Percentiles rank a stretch among this genome's conserved stretches.
Evolutionary conservation across 2,113 vertebrate genomes (phyloP).

Genomic region (Dasyornis broadbenti): DNA sequence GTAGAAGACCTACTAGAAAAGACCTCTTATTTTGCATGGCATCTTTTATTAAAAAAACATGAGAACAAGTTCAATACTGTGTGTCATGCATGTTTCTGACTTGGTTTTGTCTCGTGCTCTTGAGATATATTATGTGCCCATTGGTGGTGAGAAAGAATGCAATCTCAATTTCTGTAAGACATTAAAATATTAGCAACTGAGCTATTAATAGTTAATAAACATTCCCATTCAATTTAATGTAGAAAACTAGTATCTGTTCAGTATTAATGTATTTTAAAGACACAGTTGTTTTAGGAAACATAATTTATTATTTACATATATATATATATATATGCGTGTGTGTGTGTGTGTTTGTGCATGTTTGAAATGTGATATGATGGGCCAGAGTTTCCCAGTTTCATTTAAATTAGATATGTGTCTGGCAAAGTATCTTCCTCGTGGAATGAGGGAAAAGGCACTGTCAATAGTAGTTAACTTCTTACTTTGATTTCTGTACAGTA

Average conservation of each 20-base stretch:
- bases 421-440: not conserved
- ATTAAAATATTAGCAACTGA: not conserved
- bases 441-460: not conserved
- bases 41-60: not conserved
- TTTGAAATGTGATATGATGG: not conserved
- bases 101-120: not conserved
- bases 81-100: not conserved
- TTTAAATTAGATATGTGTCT: not conserved
- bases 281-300: not conserved
- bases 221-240: not conserved
- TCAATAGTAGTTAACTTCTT: not conserved
- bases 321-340: rapidly evolving
- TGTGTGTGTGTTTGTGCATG: too few relatives aligned
- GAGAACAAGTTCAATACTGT: not conserved
- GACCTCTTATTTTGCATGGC: not conserved
- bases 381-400: not conserved
- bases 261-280: not conserved
- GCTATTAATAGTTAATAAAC: not conserved
- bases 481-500: not conserved
- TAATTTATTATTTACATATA: not conserved
- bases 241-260: not conserved
- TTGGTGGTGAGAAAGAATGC: not conserved
- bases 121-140: not conserved
- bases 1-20: not conserved
- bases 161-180: not conserved